Evolutionary conservation across 2,888 invertebrate genomes (phyloP).

Genomic region (Tetranychus truncatus): DNA sequence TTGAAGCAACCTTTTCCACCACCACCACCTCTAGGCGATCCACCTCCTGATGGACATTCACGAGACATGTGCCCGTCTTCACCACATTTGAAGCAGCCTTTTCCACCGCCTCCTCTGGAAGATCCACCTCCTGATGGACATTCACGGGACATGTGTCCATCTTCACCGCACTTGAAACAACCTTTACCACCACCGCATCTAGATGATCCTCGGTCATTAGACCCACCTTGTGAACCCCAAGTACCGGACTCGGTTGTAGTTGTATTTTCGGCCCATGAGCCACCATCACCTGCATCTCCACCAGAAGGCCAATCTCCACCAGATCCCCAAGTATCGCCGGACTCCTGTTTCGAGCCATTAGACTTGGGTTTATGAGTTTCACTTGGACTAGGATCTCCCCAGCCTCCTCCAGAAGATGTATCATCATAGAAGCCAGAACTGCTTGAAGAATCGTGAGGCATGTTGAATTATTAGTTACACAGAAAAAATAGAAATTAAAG

Average conservation of each 20-base stretch:
- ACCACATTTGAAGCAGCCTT: constrained; percentile 26
- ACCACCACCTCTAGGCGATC: not conserved
- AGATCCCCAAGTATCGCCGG: not conserved
- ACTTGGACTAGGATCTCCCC: not conserved
- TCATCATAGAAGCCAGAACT: too few species aligned
- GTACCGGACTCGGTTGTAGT: not conserved
- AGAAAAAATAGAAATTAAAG: too few species aligned
- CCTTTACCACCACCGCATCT: not conserved
- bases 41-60: constrained; percentile 24
- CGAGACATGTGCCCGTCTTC: constrained; percentile 27
- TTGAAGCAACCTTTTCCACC: constrained; percentile 8
- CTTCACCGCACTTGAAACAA: constrained; percentile 8
- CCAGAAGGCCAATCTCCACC: not conserved
- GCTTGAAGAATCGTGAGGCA: too few species aligned
- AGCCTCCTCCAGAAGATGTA: not conserved
- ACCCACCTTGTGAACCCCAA: not conserved
- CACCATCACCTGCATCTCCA: not conserved
- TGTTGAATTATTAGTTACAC: too few species aligned
- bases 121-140: constrained; percentile 1
- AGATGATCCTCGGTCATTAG: not conserved
- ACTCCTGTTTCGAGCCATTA: not conserved
- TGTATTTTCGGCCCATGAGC: not conserved
- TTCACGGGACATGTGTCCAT: constrained; percentile 22
- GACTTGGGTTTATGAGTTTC: too few species aligned
- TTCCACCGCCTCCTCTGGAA: not conserved